Percentiles rank a stretch among this genome's conserved stretches.
These are phyloP conservation scores for Brachionichthys hirsutus DNA, from an alignment of 2,113 vertebrate species.

Conservation along the genomic window DNA sequence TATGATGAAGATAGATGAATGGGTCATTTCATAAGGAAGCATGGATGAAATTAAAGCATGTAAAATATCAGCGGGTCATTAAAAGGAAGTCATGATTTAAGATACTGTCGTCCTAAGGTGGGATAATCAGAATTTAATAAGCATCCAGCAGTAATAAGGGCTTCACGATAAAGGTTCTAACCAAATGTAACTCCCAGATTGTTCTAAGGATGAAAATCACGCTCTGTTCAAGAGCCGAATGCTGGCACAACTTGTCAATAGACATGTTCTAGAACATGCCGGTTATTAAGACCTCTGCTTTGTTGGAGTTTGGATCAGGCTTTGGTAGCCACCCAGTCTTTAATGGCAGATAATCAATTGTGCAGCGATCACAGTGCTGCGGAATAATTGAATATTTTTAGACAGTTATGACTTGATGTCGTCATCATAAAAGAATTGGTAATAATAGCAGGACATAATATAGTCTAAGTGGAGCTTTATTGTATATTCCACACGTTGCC, in stretches of 20 bases:
- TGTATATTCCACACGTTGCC: not conserved
- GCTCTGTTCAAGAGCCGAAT: slow-evolving; percentile 10
- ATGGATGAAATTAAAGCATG: not conserved
- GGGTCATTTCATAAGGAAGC: not conserved
- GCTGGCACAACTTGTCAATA: slow-evolving; percentile 1
- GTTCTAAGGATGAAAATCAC: not conserved
- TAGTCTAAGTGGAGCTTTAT: not conserved
- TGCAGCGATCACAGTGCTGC: slow-evolving; percentile 3
- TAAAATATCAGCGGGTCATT: not conserved
- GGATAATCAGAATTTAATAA: not conserved
- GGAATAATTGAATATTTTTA: slow-evolving; percentile 15
- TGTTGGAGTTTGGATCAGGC: slow-evolving; percentile 19
- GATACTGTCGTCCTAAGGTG: slow-evolving; percentile 6
- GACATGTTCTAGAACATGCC: slow-evolving; percentile 1
- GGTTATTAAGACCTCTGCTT: slow-evolving; percentile 20
- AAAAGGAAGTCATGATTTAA: not conserved
- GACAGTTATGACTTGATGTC: slow-evolving; percentile 12
- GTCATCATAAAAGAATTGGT: not conserved
- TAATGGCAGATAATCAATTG: slow-evolving; percentile 40
- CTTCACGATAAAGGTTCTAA: not conserved
- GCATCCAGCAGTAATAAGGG: not conserved
- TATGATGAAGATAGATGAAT: slow-evolving; percentile 4
- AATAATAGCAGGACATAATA: slow-evolving; percentile 3
- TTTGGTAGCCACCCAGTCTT: slow-evolving; percentile 26
- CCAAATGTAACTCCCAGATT: not conserved